Conservation (phyloP, 2,113 vertebrate genomes). For the Ifrita kowaldi region DNA sequence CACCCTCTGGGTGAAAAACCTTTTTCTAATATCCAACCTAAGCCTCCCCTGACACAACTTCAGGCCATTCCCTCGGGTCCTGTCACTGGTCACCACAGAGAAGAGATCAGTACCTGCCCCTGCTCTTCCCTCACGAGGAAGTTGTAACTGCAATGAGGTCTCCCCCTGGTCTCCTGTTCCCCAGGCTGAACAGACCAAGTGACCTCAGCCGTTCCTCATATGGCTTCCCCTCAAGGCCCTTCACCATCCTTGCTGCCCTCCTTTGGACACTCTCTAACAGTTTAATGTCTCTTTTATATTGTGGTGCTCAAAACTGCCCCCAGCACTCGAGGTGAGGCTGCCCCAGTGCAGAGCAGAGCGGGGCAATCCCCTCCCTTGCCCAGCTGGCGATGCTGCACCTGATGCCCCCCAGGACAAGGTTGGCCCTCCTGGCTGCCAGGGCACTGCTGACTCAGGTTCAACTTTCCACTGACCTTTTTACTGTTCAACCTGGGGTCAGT, state of each 20-base stretch:
- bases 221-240: rapidly evolving
- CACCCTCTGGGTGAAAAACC: neutral
- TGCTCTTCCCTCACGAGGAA: neutral
- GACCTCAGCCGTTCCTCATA: neutral
- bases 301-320: neutral
- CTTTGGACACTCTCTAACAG: neutral
- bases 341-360: rapidly evolving
- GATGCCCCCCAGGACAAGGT: rapidly evolving
- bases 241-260: neutral
- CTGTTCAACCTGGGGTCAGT: neutral
- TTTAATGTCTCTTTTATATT: neutral
- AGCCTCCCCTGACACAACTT: neutral
- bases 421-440: neutral
- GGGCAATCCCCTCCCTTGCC: neutral
- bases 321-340: rapidly evolving
- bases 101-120: rapidly evolving
- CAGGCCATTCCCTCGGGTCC: neutral
- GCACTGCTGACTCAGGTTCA: neutral
- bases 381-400: rapidly evolving
- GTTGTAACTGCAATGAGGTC: neutral
- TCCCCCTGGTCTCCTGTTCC: neutral
- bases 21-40: neutral
- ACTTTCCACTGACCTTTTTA: neutral
- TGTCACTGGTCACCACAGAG: neutral
- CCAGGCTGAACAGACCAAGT: neutral